These are phyloP conservation scores for Rhincodon typus DNA, from an alignment of 2,797 vertebrate genomes.

Conservation along the genomic window DNA sequence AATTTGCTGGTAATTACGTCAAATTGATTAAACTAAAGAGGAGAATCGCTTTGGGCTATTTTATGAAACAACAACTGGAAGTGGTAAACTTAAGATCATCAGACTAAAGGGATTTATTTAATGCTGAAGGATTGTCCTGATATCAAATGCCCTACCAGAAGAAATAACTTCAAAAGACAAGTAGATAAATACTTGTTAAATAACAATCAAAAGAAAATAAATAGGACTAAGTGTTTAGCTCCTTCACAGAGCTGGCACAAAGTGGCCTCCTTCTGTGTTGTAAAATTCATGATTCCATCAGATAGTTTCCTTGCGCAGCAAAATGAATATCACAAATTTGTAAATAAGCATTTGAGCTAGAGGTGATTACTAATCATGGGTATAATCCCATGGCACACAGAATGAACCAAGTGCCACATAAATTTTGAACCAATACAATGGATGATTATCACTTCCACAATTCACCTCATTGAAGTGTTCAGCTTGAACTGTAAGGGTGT, in stretches of 20 bases:
- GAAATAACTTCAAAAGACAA: not conserved
- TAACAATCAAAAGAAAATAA: not conserved
- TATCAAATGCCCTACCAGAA: not conserved
- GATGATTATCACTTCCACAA: not conserved
- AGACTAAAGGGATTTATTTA: not conserved
- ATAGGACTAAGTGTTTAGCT: not conserved
- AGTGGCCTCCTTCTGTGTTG: not conserved
- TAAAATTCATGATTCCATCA: not conserved
- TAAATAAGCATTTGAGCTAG: not conserved
- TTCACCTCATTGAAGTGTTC: not conserved
- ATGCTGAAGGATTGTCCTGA: not conserved
- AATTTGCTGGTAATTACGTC: not conserved
- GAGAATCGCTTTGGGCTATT: not conserved
- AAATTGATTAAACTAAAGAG: not conserved
- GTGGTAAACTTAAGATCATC: not conserved
- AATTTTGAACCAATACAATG: not conserved
- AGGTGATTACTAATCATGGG: not conserved
- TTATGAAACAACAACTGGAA: not conserved
- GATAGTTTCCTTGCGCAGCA: not conserved
- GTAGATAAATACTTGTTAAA: not conserved
- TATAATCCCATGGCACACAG: not conserved
- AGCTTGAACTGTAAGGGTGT: not conserved
- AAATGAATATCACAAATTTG: not conserved
- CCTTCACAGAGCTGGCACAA: not conserved
- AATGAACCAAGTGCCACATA: not conserved